Base-by-base conservation (phyloP, 2,888 invertebrate genomes). In the Unio pictorum region DNA sequence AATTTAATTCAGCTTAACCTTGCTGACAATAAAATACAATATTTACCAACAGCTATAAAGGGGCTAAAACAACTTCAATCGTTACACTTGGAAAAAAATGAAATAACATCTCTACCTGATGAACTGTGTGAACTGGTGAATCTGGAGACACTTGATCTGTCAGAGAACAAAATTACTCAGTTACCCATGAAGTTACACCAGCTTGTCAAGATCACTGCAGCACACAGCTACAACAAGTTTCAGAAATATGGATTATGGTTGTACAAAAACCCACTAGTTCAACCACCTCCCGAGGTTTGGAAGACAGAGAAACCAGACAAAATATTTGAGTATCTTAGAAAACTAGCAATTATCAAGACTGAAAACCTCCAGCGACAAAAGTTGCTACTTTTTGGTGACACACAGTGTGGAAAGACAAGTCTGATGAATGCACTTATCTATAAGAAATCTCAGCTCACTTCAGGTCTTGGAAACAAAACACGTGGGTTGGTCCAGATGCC, bases 211-310 rank as follows among this genome's bases (percentile, higher is more conserved):
- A 71, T 89, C 7, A 83, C 76, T 45, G 79, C 75, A 54, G 88
- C 88, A 8, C 90, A 90, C 71, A 81, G 81, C 15, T 90, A 85
- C 75, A 75, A 80, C 56, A 86, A 88, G 59, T 78, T 88, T 26
- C 75, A 81, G 23, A 88, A 87, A 70, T 68, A 79, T 75, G 90
- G 90, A 5, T 78, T 90, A 63, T 90, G 90, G 89, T 77, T 90
- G 62, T 86, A 89, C 77, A 84, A 84, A 66, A 90, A 90, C 69
- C 89, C 89, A 15, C 76, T 90, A 54, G 85, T 77, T 45, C 81
- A 82, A 59, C 89, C 89, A 18, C 90, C 89, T 54, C 84, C 84
- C 61, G 82, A 87, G 60, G 79, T 90, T 6, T 90, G 90, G 90
- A 85, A 87, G 68, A 88, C 87, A 1, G 85, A 85, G 26, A 79